Base-by-base conservation (phyloP, 2,888 invertebrate genomes). In the Ectemnius continuus region DNA sequence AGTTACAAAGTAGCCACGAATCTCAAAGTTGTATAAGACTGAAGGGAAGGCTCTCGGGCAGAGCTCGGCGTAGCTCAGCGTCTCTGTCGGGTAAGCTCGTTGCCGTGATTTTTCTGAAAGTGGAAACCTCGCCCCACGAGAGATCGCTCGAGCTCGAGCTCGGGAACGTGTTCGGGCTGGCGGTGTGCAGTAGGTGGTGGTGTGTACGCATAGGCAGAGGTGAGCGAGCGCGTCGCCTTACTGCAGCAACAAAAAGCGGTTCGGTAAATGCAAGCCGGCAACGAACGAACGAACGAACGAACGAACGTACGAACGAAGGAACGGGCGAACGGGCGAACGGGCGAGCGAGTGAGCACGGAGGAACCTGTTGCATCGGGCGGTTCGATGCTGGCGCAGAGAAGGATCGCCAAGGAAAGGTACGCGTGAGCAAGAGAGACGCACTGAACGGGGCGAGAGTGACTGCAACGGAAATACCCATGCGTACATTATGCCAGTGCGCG, bases 351-450 rank as follows among this genome's bases (percentile, higher is more conserved):
- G 52, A 14, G 64, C 76, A 77, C 72, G 84, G 80, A 84, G 83
- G 88, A 87, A 89, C 89, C 88, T 89, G 88, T 89, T 89, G 88
- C 88, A 83, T 81, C 79, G 75, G 75, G 76, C 36, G 36, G 36
- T 36, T 36, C 36, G 36, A 36, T 8, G 36, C 80, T 80, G 80
- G 74, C 67, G 64, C 45, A 66, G 73, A 81, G 83, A 79, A 77
- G 70, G 62, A 52, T 52, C 64, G 68, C 65, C 58, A 73, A 56
- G 58, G 63, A 61, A 70, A 52, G 14, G 8, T 16, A 52, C 5
- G 4, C n/a, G 52, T 5, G 52, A 2, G 5, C n/a, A 6, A 52
- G 14, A 14, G 36, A 45, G 52, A 67, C 13, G 11, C n/a, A 20
- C 52, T 14, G 16, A 4, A 14, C 13, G 14, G 48, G 48, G 52